Conservation (phyloP, 2,888 invertebrate genomes). For the Thecocarcelia acutangulata region DNA sequence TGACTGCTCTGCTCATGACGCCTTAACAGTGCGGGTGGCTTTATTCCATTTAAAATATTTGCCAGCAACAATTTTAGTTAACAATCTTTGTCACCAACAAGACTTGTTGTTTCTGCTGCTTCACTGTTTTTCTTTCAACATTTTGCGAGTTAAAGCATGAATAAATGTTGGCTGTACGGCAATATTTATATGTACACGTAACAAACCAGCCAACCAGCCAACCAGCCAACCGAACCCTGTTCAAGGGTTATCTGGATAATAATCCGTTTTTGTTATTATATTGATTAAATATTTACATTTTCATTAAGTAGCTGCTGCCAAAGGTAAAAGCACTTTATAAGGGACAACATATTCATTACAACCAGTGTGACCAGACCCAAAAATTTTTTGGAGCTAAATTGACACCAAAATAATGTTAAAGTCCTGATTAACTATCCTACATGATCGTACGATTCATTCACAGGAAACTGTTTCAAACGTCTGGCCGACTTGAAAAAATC, state of each 20-base stretch:
- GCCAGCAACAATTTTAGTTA: constrained; percentile 19
- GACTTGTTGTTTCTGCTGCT: background rate
- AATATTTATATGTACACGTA: too few species aligned
- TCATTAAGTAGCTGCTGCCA: constrained; percentile 69
- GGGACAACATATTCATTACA: constrained; percentile 16
- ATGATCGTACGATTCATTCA: too few species aligned
- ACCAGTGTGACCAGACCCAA: too few species aligned
- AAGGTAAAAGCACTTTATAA: constrained; percentile 49
- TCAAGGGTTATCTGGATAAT: constrained; percentile 65
- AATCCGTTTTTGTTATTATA: constrained; percentile 71
- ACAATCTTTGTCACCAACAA: constrained; percentile 33
- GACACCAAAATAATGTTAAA: too few species aligned
- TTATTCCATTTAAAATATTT: constrained; percentile 1
- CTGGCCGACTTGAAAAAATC: too few species aligned
- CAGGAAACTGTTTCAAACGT: too few species aligned
- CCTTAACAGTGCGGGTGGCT: background rate
- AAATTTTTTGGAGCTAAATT: too few species aligned
- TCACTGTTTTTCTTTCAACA: background rate
- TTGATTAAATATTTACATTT: constrained; percentile 73
- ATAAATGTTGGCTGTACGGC: constrained; percentile 1
- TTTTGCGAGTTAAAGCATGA: constrained; percentile 18
- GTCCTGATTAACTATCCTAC: too few species aligned
- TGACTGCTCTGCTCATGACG: background rate
- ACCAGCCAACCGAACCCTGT: constrained; percentile 25
- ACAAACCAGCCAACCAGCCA: background rate